Percentiles rank a stretch among this genome's conserved stretches.
phyloP scores from a whole-genome alignment of 2,113 vertebrate species.

The Coptodon rendalli region DNA sequence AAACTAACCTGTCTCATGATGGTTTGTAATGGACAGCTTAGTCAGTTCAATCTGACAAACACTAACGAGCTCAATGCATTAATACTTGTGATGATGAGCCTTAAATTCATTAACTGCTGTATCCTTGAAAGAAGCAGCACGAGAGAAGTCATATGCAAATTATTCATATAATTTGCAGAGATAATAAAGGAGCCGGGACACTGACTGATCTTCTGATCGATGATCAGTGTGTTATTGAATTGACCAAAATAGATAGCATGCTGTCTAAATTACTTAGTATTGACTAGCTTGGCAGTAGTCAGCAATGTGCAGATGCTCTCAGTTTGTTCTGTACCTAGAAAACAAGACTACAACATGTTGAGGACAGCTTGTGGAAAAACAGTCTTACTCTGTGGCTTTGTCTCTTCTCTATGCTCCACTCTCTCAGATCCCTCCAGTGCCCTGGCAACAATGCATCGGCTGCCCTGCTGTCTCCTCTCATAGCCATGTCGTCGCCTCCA shows the following conservation, averaged over 20 bases:
- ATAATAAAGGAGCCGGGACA: not conserved
- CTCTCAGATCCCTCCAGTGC: conserved; percentile 39
- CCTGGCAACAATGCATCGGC: conserved; percentile 2
- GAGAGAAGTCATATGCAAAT: not conserved
- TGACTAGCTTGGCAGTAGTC: not conserved
- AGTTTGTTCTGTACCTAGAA: not conserved
- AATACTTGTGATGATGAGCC: not conserved
- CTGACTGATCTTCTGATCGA: not conserved
- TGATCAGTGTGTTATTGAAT: not conserved
- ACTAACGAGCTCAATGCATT: not conserved
- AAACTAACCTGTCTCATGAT: not conserved
- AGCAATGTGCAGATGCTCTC: not conserved
- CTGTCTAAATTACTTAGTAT: conserved; percentile 15
- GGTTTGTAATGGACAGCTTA: not conserved
- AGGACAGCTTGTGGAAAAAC: not conserved
- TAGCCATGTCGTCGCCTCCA: conserved; percentile 9
- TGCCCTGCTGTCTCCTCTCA: not conserved
- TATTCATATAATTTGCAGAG: not conserved
- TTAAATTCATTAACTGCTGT: not conserved
- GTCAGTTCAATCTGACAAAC: not conserved
- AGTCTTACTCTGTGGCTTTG: conserved; percentile 42
- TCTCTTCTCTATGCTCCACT: conserved; percentile 55
- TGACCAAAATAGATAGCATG: not conserved
- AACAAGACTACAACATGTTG: not conserved
- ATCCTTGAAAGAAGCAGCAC: not conserved